Percentiles rank a stretch among this genome's conserved stretches.
These are phyloP conservation scores for Limnephilus auricula DNA, from an alignment of 2,888 invertebrate genomes.

Conservation along the genomic window DNA sequence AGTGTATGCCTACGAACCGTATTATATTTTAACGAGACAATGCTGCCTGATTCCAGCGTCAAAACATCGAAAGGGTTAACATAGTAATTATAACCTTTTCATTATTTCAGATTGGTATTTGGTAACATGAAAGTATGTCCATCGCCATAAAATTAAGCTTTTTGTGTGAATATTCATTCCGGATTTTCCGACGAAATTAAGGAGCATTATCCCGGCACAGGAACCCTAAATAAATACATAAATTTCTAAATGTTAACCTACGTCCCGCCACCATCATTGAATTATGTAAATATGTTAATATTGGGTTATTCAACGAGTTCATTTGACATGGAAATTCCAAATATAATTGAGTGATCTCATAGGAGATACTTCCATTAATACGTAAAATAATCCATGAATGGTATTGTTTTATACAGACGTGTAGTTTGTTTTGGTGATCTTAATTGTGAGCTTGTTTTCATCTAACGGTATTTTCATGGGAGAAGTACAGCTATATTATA, in stretches of 20 bases:
- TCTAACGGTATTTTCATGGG: not conserved
- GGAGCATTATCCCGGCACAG: constrained; percentile 9
- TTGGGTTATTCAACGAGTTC: constrained; percentile 32
- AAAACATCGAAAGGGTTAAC: not conserved
- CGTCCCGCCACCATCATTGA: not conserved
- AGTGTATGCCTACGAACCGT: not conserved
- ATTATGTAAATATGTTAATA: constrained; percentile 35
- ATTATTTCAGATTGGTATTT: constrained; percentile 2
- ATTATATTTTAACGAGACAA: not conserved
- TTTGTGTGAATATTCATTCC: constrained; percentile 33
- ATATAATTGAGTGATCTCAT: constrained; percentile 30
- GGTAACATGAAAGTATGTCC: not conserved
- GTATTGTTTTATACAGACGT: not conserved
- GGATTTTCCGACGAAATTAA: constrained; percentile 29
- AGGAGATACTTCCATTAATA: not conserved
- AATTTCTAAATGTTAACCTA: constrained; percentile 40
- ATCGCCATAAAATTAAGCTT: not conserved
- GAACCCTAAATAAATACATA: constrained; percentile 37
- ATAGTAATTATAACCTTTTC: not conserved
- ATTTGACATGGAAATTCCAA: constrained; percentile 39
- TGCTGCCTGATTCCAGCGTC: not conserved
- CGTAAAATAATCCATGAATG: not conserved
- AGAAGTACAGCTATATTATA: not conserved
- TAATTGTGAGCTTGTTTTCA: not conserved
- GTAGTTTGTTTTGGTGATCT: not conserved